A percentile compares a stretch with the other conserved stretches of the same genome.
Evolutionary conservation across 2,113 vertebrate genomes (phyloP).

Genomic region (Zosterops japonicus): DNA sequence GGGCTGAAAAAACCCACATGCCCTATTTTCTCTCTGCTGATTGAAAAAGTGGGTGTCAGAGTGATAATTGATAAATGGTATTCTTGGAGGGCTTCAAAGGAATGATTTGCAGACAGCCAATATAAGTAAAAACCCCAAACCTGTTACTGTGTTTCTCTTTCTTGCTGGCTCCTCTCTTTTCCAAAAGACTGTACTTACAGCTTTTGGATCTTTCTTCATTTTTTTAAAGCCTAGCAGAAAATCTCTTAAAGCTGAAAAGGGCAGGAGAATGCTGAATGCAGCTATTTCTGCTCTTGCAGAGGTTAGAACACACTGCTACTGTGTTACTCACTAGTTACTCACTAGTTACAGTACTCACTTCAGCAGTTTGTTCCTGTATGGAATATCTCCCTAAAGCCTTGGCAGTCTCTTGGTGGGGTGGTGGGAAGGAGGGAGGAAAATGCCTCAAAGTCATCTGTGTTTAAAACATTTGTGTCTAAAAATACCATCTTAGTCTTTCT

Average conservation of each 20-base stretch:
- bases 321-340: not conserved
- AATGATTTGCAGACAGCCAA: not conserved
- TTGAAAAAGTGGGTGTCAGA: not conserved
- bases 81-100: not conserved
- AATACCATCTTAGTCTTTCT: not conserved
- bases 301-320: not conserved
- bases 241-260: not conserved
- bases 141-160: not conserved
- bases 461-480: not conserved
- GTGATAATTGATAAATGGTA: not conserved
- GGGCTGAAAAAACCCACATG: not conserved
- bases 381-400: not conserved
- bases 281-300: not conserved
- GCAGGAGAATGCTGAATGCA: not conserved
- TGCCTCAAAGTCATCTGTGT: accelerated
- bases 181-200: not conserved
- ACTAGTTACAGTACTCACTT: not conserved
- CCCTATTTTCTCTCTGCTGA: not conserved
- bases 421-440: not conserved
- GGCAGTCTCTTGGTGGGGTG: not conserved
- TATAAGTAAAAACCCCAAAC: not conserved
- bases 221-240: not conserved
- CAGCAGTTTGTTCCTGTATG: not conserved
- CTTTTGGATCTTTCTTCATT: not conserved
- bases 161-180: not conserved